phyloP scores from a whole-genome alignment of 2,113 vertebrate species.

The Muntiacus reevesi region DNA sequence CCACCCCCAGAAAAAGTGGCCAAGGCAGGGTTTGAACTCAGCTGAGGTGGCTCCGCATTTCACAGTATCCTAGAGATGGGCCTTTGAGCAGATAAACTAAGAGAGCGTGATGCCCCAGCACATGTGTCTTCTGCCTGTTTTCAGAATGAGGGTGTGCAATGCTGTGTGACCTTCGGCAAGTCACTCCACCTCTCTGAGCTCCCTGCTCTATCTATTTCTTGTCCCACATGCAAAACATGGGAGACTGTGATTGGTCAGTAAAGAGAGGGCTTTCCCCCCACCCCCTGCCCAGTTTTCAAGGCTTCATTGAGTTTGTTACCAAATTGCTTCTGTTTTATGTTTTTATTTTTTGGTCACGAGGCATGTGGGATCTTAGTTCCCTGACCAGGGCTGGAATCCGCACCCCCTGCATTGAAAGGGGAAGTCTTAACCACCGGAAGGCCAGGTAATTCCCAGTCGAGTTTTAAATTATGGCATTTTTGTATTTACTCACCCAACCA shows the following conservation, averaged over 20 bases:
- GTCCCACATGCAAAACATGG: background rate
- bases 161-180: background rate
- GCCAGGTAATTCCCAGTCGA: background rate
- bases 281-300: background rate
- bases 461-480: background rate
- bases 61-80: accelerated
- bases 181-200: background rate
- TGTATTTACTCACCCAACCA: background rate
- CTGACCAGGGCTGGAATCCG: background rate
- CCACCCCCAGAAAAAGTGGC: background rate
- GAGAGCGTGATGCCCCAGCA: accelerated
- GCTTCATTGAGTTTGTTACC: background rate
- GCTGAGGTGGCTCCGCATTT: background rate
- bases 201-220: background rate
- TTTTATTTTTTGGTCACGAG: background rate
- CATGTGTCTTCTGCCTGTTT: background rate
- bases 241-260: background rate
- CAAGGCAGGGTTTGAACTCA: background rate
- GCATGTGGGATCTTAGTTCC: background rate
- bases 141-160: background rate
- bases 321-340: background rate
- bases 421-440: background rate
- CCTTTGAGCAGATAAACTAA: background rate
- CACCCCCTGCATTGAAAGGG: background rate
- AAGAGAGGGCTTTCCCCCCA: background rate